These are phyloP conservation scores for Volucella inflata DNA, from an alignment of 2,888 invertebrate genomes.

Conservation along the genomic window DNA sequence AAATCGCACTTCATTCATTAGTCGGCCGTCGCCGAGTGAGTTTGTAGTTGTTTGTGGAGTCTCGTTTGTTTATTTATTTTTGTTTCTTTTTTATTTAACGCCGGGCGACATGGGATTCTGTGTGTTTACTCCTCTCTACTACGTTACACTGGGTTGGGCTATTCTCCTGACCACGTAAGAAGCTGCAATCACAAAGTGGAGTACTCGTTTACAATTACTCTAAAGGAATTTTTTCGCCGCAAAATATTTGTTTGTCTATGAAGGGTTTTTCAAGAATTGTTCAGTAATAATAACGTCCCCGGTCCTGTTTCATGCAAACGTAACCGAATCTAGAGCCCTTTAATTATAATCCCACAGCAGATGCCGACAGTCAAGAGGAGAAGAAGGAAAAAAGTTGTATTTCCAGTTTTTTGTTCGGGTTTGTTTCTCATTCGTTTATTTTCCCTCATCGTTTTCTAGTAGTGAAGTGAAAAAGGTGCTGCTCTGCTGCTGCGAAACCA, in stretches of 20 bases:
- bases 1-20: constrained; percentile 65
- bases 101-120: constrained; percentile 58
- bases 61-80: constrained; percentile 64
- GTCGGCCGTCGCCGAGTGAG: constrained; percentile 50
- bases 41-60: constrained; percentile 17
- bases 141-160: constrained; percentile 31
- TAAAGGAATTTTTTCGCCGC: constrained; percentile 22
- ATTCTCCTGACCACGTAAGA: constrained; percentile 30
- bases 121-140: constrained; percentile 30
- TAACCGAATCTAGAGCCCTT: constrained; percentile 69
- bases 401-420: constrained; percentile 69
- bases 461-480: constrained; percentile 71
- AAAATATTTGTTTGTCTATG: constrained; percentile 22
- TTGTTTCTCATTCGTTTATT: constrained; percentile 61
- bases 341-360: constrained; percentile 73
- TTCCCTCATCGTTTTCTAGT: constrained; percentile 65
- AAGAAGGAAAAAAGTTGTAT: constrained; percentile 65
- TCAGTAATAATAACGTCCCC: constrained; percentile 15
- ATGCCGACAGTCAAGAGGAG: constrained; percentile 70
- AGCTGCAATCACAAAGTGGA: constrained; percentile 22
- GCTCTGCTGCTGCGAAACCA: constrained; percentile 53
- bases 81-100: constrained; percentile 51
- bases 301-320: constrained; percentile 47
- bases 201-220: background rate
- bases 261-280: constrained; percentile 29